Conservation (phyloP, 2,113 vertebrate genomes). For the Hymenochirus boettgeri region DNA sequence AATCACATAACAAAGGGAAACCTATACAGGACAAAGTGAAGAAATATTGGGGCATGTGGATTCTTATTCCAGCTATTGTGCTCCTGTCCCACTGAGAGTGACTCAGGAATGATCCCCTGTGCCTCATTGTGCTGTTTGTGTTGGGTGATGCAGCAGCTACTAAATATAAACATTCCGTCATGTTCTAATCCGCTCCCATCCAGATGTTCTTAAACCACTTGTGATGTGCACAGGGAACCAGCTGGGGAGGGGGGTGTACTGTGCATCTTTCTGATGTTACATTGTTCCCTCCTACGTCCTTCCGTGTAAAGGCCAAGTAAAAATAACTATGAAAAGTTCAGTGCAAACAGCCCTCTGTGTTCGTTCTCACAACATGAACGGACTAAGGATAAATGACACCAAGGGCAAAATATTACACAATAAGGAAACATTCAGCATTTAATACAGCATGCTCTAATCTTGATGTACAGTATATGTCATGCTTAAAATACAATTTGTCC, state of each 20-base stretch:
- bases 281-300: slow-evolving; percentile 8
- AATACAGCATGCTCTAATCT: too few relatives aligned
- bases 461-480: too few relatives aligned
- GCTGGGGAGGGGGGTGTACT: slow-evolving; percentile 3
- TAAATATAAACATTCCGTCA: slow-evolving; percentile 33
- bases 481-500: too few relatives aligned
- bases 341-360: too few relatives aligned
- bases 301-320: too few relatives aligned
- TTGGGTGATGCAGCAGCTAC: slow-evolving; percentile 15
- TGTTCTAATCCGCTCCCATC: slow-evolving; percentile 18
- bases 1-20: too few relatives aligned
- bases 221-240: slow-evolving; percentile 16
- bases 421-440: too few relatives aligned
- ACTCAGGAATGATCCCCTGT: neutral
- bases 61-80: neutral
- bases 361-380: too few relatives aligned
- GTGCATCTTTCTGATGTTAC: neutral
- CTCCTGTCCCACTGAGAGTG: slow-evolving; percentile 13
- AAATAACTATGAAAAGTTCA: too few relatives aligned
- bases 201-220: slow-evolving; percentile 27
- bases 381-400: too few relatives aligned
- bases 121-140: slow-evolving; percentile 19
- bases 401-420: too few relatives aligned
- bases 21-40: too few relatives aligned
- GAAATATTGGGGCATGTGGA: neutral